Conservation (phyloP, 92 coral and sea anemone species). For the Isaurus tuberculatus region DNA sequence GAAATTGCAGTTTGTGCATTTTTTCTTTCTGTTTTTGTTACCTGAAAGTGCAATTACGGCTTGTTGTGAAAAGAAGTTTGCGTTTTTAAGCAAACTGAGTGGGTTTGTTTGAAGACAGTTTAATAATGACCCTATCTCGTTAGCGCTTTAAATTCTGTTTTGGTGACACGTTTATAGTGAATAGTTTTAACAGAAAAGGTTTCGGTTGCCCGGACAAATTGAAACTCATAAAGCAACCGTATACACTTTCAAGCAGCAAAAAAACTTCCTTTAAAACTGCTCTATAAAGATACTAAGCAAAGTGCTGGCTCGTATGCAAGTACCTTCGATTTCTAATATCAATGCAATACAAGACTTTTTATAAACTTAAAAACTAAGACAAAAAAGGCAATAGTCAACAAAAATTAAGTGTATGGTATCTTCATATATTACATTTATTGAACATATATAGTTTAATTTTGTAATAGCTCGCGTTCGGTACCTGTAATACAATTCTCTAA, state of each 20-base stretch:
- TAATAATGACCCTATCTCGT: conserved; percentile 26
- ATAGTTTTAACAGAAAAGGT: conserved; percentile 19
- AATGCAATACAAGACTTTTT: background rate
- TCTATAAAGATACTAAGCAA: background rate
- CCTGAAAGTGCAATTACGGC: conserved; percentile 20
- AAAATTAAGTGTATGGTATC: background rate
- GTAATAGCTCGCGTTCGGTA: background rate
- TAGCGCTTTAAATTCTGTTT: conserved; percentile 27
- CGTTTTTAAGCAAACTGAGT: conserved; percentile 33
- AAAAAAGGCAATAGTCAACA: background rate
- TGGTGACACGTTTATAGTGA: conserved; percentile 37
- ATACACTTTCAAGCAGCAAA: background rate
- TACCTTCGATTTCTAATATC: background rate
- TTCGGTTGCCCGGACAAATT: conserved; percentile 26
- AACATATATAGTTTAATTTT: background rate
- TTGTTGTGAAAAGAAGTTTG: conserved; percentile 41
- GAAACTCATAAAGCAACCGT: background rate
- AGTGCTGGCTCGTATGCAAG: background rate
- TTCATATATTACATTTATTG: background rate
- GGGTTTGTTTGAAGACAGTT: conserved; percentile 42
- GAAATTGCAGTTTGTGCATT: background rate
- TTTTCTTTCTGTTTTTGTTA: background rate
- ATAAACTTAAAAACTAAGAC: background rate
- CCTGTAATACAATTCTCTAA: conserved; percentile 12
- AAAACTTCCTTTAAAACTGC: background rate